Percentiles rank a stretch among this genome's conserved stretches.
Conservation (phyloP, 2,797 vertebrate species). For the Hypotaenidia philippensis region DNA sequence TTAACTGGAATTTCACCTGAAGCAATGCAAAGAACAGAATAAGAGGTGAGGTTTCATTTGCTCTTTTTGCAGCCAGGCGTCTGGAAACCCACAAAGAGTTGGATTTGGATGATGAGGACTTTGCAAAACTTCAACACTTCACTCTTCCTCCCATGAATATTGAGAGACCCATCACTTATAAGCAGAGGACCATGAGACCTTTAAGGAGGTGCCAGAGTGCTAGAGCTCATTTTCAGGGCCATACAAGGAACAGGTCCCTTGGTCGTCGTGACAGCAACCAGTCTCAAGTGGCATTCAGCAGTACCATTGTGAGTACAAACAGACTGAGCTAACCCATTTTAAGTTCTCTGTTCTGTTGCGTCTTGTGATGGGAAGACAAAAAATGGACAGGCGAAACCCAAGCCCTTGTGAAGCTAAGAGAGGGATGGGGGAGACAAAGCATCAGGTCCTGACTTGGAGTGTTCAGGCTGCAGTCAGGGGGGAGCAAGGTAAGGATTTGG, state of each 20-base stretch:
- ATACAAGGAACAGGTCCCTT: conserved; percentile 73
- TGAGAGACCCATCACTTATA: not conserved
- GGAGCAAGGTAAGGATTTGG: not conserved
- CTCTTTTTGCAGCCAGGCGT: conserved; percentile 82
- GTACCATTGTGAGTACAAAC: conserved; percentile 85
- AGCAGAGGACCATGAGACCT: conserved; percentile 28
- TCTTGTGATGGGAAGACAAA: not conserved
- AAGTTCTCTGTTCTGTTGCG: not conserved
- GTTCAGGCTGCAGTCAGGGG: not conserved
- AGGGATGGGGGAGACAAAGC: not conserved
- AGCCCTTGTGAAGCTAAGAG: not conserved
- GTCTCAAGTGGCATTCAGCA: conserved; percentile 90
- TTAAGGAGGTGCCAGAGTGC: conserved; percentile 76
- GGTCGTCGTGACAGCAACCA: conserved; percentile 71
- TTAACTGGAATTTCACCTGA: not conserved
- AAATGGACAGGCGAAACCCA: not conserved
- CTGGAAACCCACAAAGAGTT: conserved; percentile 84
- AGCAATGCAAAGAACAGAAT: not conserved
- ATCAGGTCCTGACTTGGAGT: accelerated
- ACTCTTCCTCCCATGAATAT: conserved; percentile 44
- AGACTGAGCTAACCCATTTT: not conserved
- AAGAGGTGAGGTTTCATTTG: not conserved
- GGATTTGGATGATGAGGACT: conserved; percentile 84
- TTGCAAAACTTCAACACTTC: conserved; percentile 79
- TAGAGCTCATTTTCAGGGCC: conserved; percentile 70